Evolutionary conservation across 92 coral and sea anemone species (phyloP), one percentile per base, ranked within the genome.

Genomic region (Phenganax subtilis): DNA sequence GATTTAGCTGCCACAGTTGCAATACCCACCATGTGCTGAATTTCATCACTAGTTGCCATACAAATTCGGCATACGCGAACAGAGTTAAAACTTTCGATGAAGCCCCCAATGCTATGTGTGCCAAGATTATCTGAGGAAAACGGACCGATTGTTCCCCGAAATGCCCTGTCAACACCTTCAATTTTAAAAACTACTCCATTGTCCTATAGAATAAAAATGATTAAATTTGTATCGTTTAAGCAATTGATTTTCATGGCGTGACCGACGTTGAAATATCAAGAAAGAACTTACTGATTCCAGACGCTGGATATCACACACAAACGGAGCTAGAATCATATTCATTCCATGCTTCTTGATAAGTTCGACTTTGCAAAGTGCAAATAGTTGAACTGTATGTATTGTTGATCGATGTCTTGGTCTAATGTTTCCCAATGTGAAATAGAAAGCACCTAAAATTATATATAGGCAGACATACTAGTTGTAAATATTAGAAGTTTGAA

Each of bases 391-490:
- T 27, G 55, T 76, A 60, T 86, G 88, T 27, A 86, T 37, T 6
- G 72, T 87, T 31, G 94, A 90, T 29, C 94, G 84, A 31, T 84
- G 84, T 31, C 74, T 77, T 27, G 89, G 90, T 20, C 89, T 71
- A 16, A 87, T 75, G 71, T 90, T 89, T 84, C 92, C 92, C 75
- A 88, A 87, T 37, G 20, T 80, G 80, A 88, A 90, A 85, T 90
- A 90, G 59, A 90, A 37, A 37, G 47, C 47, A 37, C 47, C 47
- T 37, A 37, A 37, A 37, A 37, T 37, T 37, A 37, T 37, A 37
- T 5, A 37, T 37, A 1, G 47, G 47, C 47, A 37, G 3, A 37
- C 47, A 37, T 37, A 37, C 5, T 37, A 2, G 5, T 37, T 37
- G 47, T 37, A 37, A 37, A 37, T 37, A 37, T 37, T 37, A 1